phyloP scores from a whole-genome alignment of 2,888 invertebrate species.

The Nasonia oneida region DNA sequence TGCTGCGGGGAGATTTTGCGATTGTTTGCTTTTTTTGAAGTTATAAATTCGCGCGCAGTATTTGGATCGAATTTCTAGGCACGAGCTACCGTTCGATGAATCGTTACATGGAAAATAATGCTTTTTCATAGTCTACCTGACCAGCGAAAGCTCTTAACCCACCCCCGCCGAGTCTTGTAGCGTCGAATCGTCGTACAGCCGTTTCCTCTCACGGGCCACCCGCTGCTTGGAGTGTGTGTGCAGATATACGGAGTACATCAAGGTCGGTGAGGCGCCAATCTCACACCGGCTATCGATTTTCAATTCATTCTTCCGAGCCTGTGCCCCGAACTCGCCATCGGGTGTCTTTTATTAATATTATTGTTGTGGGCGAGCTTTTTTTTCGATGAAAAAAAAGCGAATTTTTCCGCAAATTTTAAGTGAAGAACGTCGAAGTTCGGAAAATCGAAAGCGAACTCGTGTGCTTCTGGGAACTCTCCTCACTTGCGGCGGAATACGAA shows the following conservation, averaged over 20 bases:
- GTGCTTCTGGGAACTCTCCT: background rate
- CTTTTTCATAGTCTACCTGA: background rate
- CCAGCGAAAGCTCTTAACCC: background rate
- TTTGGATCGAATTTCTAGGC: too few species aligned
- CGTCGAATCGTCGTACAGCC: background rate
- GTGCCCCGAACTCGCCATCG: background rate
- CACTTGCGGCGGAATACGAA: background rate
- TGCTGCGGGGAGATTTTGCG: background rate
- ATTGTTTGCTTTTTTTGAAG: background rate
- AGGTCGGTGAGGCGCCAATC: conserved; percentile 48
- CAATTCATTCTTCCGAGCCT: conserved; percentile 38
- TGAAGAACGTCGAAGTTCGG: background rate
- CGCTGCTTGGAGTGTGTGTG: background rate
- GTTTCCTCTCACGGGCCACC: background rate
- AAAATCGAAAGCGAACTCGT: background rate
- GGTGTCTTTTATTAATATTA: background rate
- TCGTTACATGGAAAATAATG: too few species aligned
- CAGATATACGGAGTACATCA: background rate
- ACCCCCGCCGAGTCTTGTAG: background rate
- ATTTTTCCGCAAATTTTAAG: background rate
- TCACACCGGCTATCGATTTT: conserved; percentile 44
- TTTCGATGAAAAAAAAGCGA: background rate
- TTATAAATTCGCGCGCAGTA: too few species aligned
- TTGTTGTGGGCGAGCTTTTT: too few species aligned
- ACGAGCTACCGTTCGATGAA: too few species aligned